A percentile compares a stretch with the other conserved stretches of the same genome.
Evolutionary conservation across 2,113 vertebrate genomes (phyloP).

Genomic region (Nothocercus nigrocapillus): DNA sequence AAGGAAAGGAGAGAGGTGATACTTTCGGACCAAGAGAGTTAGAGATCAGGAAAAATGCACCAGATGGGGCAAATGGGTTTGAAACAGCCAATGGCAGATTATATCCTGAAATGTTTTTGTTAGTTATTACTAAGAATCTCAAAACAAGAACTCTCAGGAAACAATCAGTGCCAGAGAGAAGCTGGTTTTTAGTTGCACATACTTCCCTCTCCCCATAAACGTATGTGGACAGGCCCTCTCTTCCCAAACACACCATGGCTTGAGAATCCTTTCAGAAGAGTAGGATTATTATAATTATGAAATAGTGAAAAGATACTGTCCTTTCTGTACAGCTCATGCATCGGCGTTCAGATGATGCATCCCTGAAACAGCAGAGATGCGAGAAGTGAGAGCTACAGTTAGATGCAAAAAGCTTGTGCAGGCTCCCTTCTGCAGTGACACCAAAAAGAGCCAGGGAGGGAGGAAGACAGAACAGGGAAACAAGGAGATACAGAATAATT

Average conservation of each 20-base stretch:
- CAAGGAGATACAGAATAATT: neutral
- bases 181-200: neutral
- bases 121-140: neutral
- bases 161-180: neutral
- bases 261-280: neutral
- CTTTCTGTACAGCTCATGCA: neutral
- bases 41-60: neutral
- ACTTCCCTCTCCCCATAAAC: neutral
- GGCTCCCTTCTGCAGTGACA: neutral
- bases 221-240: neutral
- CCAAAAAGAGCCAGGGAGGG: constrained; percentile 4
- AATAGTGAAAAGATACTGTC: neutral
- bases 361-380: neutral
- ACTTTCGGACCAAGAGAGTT: neutral
- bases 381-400: neutral
- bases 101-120: constrained; percentile 16
- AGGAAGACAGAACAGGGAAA: neutral
- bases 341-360: neutral
- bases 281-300: neutral
- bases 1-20: neutral
- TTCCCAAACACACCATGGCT: neutral
- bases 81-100: neutral
- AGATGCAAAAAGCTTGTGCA: neutral
- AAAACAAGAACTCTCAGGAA: neutral
- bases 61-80: neutral